phyloP scores from a whole-genome alignment of 92 coral and sea anemone species.

The Zoanthus solanderi region DNA sequence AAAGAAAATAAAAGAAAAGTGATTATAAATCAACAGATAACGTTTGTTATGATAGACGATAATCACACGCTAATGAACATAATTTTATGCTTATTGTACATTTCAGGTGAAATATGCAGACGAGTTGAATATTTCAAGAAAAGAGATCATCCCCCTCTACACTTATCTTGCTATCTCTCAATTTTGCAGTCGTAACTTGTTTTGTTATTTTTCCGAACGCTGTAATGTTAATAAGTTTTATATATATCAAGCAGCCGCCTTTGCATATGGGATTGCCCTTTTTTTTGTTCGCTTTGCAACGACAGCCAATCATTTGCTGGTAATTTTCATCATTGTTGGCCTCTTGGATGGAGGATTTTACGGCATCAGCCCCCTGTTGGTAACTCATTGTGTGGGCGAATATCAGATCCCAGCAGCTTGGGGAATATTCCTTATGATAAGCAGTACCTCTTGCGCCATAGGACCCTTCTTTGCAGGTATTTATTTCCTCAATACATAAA shows the following conservation, averaged over 20 bases:
- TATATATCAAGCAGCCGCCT: constrained; percentile 65
- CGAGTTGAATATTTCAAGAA: constrained; percentile 21
- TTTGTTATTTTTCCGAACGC: constrained; percentile 12
- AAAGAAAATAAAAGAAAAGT: no score
- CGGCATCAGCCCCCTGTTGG: constrained; percentile 62
- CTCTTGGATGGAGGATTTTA: constrained; percentile 66
- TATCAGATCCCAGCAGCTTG: constrained; percentile 57
- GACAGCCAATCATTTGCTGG: constrained; percentile 41
- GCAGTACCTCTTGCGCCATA: neutral
- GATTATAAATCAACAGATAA: no score
- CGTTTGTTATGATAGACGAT: neutral
- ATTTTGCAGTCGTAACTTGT: constrained; percentile 9
- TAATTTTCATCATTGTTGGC: constrained; percentile 52
- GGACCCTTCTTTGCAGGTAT: constrained; percentile 28
- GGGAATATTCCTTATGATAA: constrained; percentile 45
- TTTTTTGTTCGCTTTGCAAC: constrained; percentile 47
- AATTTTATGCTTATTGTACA: neutral
- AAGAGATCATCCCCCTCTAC: neutral
- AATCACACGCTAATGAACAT: neutral
- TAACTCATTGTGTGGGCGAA: constrained; percentile 53
- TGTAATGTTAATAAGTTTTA: constrained; percentile 50
- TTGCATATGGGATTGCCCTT: constrained; percentile 53
- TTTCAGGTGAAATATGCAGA: constrained; percentile 30
- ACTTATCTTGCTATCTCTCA: constrained; percentile 21
- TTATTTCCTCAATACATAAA: no score